phyloP scores from a whole-genome alignment of 2,113 vertebrate species.

The Platysteira castanea region DNA sequence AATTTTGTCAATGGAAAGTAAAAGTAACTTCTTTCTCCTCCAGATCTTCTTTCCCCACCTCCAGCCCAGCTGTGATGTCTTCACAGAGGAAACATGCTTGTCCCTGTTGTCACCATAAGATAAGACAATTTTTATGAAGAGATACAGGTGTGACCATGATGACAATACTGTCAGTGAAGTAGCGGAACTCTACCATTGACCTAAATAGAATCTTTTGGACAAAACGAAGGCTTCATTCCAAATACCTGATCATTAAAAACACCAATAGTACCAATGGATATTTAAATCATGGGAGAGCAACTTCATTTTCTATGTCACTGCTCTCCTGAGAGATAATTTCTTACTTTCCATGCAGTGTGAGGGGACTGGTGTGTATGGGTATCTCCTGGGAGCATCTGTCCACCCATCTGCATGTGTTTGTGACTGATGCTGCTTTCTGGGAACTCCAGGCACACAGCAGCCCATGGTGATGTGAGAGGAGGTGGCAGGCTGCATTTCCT shows the following conservation, averaged over 20 bases:
- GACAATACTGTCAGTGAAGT: neutral
- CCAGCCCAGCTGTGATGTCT: neutral
- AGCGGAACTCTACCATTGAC: neutral
- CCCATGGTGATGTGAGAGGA: neutral
- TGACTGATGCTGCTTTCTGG: neutral
- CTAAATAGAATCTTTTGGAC: neutral
- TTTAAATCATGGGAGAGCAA: neutral
- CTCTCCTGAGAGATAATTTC: neutral
- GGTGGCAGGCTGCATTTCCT: neutral
- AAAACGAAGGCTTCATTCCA: neutral
- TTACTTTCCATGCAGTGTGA: neutral
- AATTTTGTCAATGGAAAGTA: neutral
- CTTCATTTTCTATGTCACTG: neutral
- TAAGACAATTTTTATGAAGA: neutral
- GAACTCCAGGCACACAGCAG: neutral
- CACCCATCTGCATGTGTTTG: neutral
- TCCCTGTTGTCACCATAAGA: neutral
- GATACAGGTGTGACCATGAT: rapidly evolving
- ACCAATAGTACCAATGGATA: neutral
- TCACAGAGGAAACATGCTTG: neutral
- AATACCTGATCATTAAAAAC: neutral
- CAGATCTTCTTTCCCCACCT: neutral
- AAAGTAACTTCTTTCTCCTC: neutral
- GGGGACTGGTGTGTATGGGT: neutral
- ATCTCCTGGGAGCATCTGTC: neutral